Conservation (phyloP, 2,797 vertebrate species). For the Phoebastria nigripes region DNA sequence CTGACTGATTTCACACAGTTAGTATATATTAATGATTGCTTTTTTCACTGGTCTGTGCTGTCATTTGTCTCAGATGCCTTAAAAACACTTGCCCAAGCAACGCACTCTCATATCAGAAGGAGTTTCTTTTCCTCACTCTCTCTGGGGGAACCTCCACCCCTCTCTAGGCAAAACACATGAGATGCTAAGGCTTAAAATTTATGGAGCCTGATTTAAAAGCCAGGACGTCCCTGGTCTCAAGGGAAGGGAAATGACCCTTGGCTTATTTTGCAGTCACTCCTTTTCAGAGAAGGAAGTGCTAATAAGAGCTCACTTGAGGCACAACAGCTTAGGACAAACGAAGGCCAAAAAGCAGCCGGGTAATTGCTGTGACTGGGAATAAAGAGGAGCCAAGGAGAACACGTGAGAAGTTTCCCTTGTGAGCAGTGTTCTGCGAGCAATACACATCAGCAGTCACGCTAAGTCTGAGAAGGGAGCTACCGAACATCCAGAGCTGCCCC, state of each 20-base stretch:
- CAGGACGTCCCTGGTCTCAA: conserved; percentile 26
- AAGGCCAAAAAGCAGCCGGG: not conserved
- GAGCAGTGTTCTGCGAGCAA: fast-evolving
- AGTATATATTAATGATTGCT: not conserved
- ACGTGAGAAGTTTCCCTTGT: not conserved
- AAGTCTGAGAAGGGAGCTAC: not conserved
- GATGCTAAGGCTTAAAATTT: conserved; percentile 27
- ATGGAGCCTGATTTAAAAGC: conserved; percentile 22
- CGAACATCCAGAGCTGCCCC: not conserved
- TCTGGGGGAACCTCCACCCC: not conserved
- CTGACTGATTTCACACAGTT: not conserved
- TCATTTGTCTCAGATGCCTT: not conserved
- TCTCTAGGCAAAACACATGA: not conserved
- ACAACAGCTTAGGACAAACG: not conserved
- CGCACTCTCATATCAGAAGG: not conserved
- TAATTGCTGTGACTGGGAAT: conserved; percentile 11
- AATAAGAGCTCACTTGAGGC: not conserved
- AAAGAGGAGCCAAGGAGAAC: conserved; percentile 17
- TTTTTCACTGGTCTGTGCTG: not conserved
- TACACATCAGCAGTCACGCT: not conserved
- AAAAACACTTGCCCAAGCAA: not conserved
- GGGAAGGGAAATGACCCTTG: conserved; percentile 61
- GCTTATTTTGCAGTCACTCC: conserved; percentile 52
- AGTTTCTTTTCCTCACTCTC: not conserved
- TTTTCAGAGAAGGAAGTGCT: conserved; percentile 55